A percentile compares a stretch with the other conserved stretches of the same genome.
phyloP scores from a whole-genome alignment of 2,888 invertebrate species.

The Epirrhoe alternata region DNA sequence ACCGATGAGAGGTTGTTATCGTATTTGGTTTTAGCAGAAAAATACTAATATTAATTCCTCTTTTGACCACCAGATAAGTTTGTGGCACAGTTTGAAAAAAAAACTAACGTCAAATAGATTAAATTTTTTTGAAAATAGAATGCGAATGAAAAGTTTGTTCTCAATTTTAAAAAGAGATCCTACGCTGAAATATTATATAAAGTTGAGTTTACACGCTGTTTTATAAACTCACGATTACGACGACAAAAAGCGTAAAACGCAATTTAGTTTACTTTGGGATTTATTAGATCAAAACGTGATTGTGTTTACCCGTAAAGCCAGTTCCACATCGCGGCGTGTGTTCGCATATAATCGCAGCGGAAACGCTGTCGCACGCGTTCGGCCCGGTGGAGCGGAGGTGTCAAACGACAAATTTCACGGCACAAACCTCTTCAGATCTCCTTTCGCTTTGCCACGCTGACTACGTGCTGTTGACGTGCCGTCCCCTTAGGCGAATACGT shows the following conservation, averaged over 20 bases:
- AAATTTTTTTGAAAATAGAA: neutral
- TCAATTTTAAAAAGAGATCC: neutral
- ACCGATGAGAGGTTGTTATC: too few species aligned
- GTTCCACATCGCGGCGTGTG: slow-evolving; percentile 53
- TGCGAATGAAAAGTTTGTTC: neutral
- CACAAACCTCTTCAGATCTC: slow-evolving; percentile 60
- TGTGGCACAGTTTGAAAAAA: neutral
- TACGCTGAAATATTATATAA: slow-evolving; percentile 10
- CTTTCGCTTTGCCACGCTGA: slow-evolving; percentile 56
- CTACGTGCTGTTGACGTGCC: slow-evolving; percentile 54
- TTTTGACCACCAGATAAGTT: too few species aligned
- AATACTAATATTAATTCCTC: too few species aligned
- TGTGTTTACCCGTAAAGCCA: slow-evolving; percentile 52
- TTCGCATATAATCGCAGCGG: slow-evolving; percentile 63
- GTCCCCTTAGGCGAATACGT: slow-evolving; percentile 47
- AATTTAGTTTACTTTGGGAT: slow-evolving; percentile 38
- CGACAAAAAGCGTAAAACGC: slow-evolving; percentile 26
- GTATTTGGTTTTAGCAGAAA: too few species aligned
- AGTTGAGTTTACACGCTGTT: slow-evolving; percentile 16
- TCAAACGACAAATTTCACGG: slow-evolving; percentile 75
- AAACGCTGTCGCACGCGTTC: slow-evolving; percentile 58
- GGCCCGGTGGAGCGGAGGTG: slow-evolving; percentile 66
- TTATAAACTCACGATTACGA: slow-evolving; percentile 18
- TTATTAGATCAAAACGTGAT: slow-evolving; percentile 48
- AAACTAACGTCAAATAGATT: neutral